Evolutionary conservation across 2,888 invertebrate genomes (phyloP), one percentile per base, ranked within the genome.

Genomic region (Trachelus tabidus): DNA sequence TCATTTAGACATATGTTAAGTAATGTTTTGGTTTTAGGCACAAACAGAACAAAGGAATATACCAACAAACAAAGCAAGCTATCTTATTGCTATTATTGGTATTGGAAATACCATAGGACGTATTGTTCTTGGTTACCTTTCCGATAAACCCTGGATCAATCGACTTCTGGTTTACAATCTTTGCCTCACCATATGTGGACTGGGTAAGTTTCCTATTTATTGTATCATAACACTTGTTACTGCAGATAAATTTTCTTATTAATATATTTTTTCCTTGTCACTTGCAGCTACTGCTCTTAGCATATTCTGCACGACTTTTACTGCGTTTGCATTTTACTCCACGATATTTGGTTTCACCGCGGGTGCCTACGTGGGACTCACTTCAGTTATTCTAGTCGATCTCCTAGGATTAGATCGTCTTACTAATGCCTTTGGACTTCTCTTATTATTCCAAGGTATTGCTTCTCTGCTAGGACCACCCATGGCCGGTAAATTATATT

Each of bases 351-450:
- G 98, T 76, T 96, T 97, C 88, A 96, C 97, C 31, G 97, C 97
- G 87, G 98, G 98, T 83, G 98, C 98, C 79, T 99, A 98, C 91
- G 98, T 98, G 75, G 98, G 98, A n/a, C 93, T 99, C 76, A 98
- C 98, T 4, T 98, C 98, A 34, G 98, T 98, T 77, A 97, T 98
- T 83, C 94, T 98, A 79, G 98, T 98, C 35, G 98, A 99, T 92
- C 94, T 99, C 71, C 93, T 99, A 76, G 98, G 98, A n/a, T 92
- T 98, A 83, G 98, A 98, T 83, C 96, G 95, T 89, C 93, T 99
- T 77, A 98, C 98, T n/a, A 98, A 98, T 92, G 98, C 98, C 34
- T 99, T 99, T 92, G 98, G 98, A 11, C 93, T 99, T 69, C 93
- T 98, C 76, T 92, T 99, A 82, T 94, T 99, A 76, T 98, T 98